Conservation (phyloP, 2,888 invertebrate genomes). For the Oxytorus armatus region DNA sequence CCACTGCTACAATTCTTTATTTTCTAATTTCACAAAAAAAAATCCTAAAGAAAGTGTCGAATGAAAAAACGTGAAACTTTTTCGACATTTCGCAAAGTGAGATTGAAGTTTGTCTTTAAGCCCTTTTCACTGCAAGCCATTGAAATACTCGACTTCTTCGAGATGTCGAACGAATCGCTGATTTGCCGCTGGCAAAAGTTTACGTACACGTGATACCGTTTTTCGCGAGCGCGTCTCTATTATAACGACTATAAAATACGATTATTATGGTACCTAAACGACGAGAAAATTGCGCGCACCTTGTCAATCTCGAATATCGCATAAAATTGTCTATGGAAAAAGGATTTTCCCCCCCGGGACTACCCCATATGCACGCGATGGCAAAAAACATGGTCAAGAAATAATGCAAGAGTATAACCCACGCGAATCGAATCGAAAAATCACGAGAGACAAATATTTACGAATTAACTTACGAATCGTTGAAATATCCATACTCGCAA, state of each 20-base stretch:
- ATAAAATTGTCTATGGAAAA: constrained; percentile 52
- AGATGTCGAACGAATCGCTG: constrained; percentile 1
- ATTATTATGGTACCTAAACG: constrained; percentile 39
- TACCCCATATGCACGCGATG: background rate
- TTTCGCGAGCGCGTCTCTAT: constrained; percentile 6
- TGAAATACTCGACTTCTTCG: background rate
- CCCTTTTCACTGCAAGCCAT: background rate
- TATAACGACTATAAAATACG: background rate
- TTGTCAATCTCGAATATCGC: constrained; percentile 38
- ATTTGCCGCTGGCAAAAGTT: constrained; percentile 1
- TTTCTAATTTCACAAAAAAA: no score
- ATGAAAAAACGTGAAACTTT: background rate
- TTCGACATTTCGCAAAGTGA: background rate
- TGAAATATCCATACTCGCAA: constrained; percentile 24
- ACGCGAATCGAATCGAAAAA: constrained; percentile 40
- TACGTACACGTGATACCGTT: background rate
- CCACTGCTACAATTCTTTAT: no score
- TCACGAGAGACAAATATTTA: constrained; percentile 30
- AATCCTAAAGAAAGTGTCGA: no score
- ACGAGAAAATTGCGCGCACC: constrained; percentile 34
- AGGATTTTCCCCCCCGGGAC: constrained; percentile 11
- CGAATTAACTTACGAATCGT: constrained; percentile 61
- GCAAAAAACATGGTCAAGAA: constrained; percentile 27
- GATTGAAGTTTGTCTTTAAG: no score
- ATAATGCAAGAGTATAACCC: constrained; percentile 34